Evolutionary conservation across 2,797 vertebrate species (phyloP).

Genomic region (Selene dorsalis): DNA sequence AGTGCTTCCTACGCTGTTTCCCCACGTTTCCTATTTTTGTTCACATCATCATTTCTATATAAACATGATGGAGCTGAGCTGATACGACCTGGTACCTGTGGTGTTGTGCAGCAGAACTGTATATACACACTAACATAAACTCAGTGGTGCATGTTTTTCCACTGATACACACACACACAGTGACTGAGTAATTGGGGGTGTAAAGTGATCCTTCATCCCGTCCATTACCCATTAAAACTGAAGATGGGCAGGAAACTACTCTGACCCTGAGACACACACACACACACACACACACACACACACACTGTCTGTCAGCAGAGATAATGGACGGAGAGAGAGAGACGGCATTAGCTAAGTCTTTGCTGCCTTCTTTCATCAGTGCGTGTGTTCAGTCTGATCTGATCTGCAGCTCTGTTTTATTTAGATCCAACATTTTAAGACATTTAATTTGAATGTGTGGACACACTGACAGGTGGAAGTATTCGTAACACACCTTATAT

Average conservation of each 20-base stretch:
- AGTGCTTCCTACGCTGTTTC: no score
- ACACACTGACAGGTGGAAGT: neutral
- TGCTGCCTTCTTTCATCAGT: neutral
- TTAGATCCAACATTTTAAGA: neutral
- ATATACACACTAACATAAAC: no score
- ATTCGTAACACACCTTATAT: neutral
- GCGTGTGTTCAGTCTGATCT: constrained; percentile 2
- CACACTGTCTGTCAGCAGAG: neutral
- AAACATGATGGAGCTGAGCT: no score
- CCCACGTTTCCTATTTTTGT: no score
- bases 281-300: constrained; percentile 7
- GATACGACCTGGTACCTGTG: no score
- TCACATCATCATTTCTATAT: no score
- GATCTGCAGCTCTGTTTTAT: constrained; percentile 11
- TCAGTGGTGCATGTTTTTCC: neutral
- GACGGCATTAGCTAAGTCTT: constrained; percentile 10
- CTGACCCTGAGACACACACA: neutral
- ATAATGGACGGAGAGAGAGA: constrained; percentile 55
- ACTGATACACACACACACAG: neutral
- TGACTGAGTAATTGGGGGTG: constrained; percentile 24
- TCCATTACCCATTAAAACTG: constrained; percentile 55
- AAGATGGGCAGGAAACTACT: constrained; percentile 50
- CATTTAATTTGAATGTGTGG: neutral
- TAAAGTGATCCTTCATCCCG: constrained; percentile 36
- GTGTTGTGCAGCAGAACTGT: no score